These are phyloP conservation scores for Himalopsyche kuldschensis DNA, from an alignment of 2,888 invertebrate genomes.

Conservation along the genomic window DNA sequence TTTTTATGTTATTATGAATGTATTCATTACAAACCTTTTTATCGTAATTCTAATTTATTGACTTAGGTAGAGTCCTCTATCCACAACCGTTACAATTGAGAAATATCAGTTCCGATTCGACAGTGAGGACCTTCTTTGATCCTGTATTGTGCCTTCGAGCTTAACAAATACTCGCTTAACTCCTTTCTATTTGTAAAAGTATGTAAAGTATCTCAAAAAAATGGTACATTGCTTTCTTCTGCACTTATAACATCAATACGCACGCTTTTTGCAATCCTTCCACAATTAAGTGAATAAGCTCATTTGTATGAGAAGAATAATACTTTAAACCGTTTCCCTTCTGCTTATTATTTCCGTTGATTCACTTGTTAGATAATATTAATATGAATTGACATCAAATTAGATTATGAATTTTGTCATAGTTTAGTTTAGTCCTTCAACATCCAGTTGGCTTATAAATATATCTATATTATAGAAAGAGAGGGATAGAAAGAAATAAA, in stretches of 20 bases:
- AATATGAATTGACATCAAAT: no score
- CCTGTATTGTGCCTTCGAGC: neutral
- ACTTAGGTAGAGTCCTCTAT: neutral
- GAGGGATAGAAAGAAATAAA: neutral
- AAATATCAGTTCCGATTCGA: neutral
- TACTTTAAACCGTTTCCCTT: neutral
- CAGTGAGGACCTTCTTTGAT: neutral
- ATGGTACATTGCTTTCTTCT: neutral
- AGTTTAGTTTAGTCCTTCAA: no score
- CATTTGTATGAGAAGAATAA: neutral
- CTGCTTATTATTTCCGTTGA: neutral
- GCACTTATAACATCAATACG: neutral
- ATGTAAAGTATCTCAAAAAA: neutral
- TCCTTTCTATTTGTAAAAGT: no score
- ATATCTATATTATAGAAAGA: neutral
- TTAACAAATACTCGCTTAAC: neutral
- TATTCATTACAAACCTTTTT: no score
- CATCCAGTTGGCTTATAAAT: neutral
- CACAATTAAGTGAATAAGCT: neutral
- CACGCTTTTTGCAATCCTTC: neutral
- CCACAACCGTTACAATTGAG: neutral
- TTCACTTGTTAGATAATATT: neutral
- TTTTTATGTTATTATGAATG: no score
- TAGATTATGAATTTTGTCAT: no score
- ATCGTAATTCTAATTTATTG: no score